A percentile compares a stretch with the other conserved stretches of the same genome.
phyloP scores from a whole-genome alignment of 2,888 invertebrate genomes.

The Dichetophora obliterata region DNA sequence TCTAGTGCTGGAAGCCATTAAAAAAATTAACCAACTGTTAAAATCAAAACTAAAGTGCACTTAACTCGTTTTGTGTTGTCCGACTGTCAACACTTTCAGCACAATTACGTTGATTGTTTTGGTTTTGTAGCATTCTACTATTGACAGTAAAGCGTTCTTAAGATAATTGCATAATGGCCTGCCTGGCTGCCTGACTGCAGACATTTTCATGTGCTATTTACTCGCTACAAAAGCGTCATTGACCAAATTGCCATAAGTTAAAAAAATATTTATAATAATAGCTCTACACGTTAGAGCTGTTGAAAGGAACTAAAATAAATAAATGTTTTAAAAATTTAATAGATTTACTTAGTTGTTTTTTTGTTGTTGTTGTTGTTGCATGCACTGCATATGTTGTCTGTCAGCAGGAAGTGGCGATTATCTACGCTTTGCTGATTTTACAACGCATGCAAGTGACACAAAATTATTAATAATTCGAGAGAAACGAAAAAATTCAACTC shows the following conservation, averaged over 20 bases:
- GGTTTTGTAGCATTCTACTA: not conserved
- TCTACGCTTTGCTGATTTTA: slow-evolving; percentile 24
- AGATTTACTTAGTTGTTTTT: slow-evolving; percentile 8
- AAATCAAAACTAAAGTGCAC: slow-evolving; percentile 66
- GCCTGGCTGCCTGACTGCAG: not conserved
- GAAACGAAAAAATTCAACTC: not conserved
- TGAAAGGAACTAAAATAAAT: slow-evolving; percentile 1
- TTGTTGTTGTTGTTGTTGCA: slow-evolving; percentile 8
- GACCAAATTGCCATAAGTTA: not conserved
- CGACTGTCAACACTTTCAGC: slow-evolving; percentile 55
- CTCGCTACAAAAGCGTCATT: not conserved
- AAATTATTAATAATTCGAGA: not conserved
- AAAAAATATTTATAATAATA: not conserved
- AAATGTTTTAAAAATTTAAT: slow-evolving; percentile 1
- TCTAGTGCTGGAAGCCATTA: slow-evolving; percentile 62
- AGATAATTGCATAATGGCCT: not conserved
- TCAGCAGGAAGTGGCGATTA: slow-evolving; percentile 21
- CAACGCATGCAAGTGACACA: not conserved
- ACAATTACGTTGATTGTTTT: not conserved
- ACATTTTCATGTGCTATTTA: slow-evolving; percentile 22
- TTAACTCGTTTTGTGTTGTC: slow-evolving; percentile 57
- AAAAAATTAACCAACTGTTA: slow-evolving; percentile 66
- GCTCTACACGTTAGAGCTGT: not conserved
- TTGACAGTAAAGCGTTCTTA: not conserved
- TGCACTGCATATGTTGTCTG: not conserved